A percentile compares a stretch with the other conserved stretches of the same genome.
Evolutionary conservation across 2,797 vertebrate species (phyloP).

Genomic region (Echeneis naucrates): DNA sequence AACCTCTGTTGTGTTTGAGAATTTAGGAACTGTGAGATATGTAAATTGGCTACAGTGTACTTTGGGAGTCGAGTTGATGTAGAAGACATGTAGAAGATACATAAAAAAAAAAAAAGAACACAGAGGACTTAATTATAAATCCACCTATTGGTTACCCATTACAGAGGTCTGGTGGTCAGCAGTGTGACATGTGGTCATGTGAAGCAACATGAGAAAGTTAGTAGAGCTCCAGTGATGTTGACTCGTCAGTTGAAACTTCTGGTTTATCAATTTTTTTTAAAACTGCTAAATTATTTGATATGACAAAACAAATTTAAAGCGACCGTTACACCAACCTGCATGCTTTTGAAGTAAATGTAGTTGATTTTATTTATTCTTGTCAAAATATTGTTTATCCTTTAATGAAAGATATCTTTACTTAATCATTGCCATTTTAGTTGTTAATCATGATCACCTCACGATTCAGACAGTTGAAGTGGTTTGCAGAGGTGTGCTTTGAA

Average conservation of each 20-base stretch:
- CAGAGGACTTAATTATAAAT: conserved; percentile 18
- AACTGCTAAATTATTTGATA: conserved; percentile 2
- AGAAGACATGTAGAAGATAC: no score
- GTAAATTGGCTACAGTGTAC: conserved; percentile 44
- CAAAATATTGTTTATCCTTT: no score
- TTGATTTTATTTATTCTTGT: background rate
- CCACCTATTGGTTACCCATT: conserved; percentile 20
- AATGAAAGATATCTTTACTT: background rate
- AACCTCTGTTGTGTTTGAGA: conserved; percentile 61
- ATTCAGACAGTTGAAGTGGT: background rate
- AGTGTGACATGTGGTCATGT: conserved; percentile 10
- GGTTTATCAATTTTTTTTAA: conserved; percentile 11
- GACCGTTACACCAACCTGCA: background rate
- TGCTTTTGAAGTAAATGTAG: background rate
- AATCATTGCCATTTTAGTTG: background rate
- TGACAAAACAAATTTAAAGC: conserved; percentile 9
- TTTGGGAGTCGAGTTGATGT: conserved; percentile 49
- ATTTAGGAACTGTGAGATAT: conserved; percentile 68
- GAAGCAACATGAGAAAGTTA: conserved; percentile 13
- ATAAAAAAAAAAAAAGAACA: no score
- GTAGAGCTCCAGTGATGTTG: background rate
- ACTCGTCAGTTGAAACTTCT: conserved; percentile 14
- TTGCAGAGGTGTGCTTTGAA: background rate
- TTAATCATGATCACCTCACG: background rate
- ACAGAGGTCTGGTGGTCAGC: conserved; percentile 15